Conservation (phyloP, 2,797 vertebrate species). For the Taenioides sp. region DNA sequence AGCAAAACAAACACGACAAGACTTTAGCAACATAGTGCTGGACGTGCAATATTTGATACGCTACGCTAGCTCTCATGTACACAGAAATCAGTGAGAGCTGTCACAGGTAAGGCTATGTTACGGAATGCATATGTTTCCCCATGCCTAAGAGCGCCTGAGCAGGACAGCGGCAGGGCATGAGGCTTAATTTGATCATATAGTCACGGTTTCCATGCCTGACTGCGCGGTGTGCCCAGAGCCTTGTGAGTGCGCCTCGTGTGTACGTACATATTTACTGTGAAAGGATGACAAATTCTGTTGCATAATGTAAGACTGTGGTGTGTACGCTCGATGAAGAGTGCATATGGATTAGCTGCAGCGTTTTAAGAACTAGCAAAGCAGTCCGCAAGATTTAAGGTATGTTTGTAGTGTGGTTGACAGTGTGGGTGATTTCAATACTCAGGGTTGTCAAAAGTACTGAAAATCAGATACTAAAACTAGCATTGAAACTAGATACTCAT, state of each 20-base stretch:
- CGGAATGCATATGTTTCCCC: not conserved
- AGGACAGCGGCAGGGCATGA: not conserved
- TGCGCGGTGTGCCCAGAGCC: slow-evolving; percentile 3
- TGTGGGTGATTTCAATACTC: not conserved
- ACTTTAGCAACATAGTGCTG: not conserved
- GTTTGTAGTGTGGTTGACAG: not conserved
- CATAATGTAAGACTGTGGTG: slow-evolving; percentile 5
- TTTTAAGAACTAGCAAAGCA: not conserved
- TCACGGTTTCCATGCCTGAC: slow-evolving; percentile 14
- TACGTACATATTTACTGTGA: slow-evolving; percentile 4
- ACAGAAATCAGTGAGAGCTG: not conserved
- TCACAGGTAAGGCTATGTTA: not conserved
- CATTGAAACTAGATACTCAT: no score
- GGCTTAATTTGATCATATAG: slow-evolving; percentile 20
- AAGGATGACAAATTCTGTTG: slow-evolving; percentile 20
- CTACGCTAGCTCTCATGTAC: slow-evolving; percentile 12
- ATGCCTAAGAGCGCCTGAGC: not conserved
- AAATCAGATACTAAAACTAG: no score
- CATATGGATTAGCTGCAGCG: not conserved
- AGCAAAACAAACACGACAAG: slow-evolving; percentile 3
- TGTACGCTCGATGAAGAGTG: not conserved
- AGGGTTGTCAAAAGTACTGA: no score
- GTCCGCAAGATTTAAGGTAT: not conserved
- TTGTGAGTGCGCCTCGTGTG: slow-evolving; percentile 10
- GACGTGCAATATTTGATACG: slow-evolving; percentile 28